These are phyloP conservation scores for Cololabis saira DNA, from an alignment of 2,113 vertebrate species.

Conservation along the genomic window DNA sequence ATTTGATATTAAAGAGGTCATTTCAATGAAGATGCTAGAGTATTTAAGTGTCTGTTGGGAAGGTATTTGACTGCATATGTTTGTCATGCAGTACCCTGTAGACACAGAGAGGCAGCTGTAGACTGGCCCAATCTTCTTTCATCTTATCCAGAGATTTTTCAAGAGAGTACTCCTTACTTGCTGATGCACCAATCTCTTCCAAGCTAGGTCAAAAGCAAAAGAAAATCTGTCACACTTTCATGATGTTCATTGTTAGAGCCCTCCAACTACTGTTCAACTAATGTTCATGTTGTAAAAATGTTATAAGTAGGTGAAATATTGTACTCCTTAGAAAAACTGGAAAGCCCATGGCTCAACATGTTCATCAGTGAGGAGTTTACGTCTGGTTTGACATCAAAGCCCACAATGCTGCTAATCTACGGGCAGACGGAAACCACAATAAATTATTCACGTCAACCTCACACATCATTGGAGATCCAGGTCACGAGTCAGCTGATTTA, in stretches of 20 bases:
- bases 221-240: slow-evolving; percentile 1
- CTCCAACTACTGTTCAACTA: too few relatives aligned
- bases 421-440: slow-evolving; percentile 17
- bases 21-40: not conserved
- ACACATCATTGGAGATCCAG: not conserved
- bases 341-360: slow-evolving; percentile 87
- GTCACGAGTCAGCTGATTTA: not conserved
- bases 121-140: slow-evolving; percentile 86
- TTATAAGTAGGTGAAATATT: slow-evolving; percentile 24
- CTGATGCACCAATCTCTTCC: slow-evolving; percentile 86
- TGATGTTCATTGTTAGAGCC: too few relatives aligned
- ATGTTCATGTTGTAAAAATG: too few relatives aligned
- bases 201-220: slow-evolving; percentile 74
- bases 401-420: slow-evolving; percentile 85
- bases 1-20: too few relatives aligned
- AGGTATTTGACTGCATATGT: too few relatives aligned
- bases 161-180: slow-evolving; percentile 91
- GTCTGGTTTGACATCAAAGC: slow-evolving; percentile 82
- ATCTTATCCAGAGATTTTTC: slow-evolving; percentile 91
- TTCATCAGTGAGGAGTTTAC: slow-evolving; percentile 80
- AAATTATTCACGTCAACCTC: not conserved
- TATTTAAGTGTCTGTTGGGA: not conserved
- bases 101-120: slow-evolving; percentile 79
- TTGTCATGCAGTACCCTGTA: slow-evolving; percentile 89
- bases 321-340: slow-evolving; percentile 86